Conservation (phyloP, 2,888 invertebrate genomes). For the Clepsis dumicolana region DNA sequence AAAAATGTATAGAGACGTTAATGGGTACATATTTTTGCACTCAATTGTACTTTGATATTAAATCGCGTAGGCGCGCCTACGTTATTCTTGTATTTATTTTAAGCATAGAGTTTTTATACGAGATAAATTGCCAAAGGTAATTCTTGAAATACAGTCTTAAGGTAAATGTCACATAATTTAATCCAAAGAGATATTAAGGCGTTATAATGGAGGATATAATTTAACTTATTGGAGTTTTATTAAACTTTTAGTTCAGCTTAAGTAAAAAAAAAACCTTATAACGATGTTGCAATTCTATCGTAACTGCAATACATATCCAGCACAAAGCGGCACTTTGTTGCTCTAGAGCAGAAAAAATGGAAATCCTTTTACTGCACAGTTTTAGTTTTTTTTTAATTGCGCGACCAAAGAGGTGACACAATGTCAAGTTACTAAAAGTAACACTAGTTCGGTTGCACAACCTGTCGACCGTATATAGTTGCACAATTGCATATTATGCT, state of each 20-base stretch:
- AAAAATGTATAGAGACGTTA: neutral
- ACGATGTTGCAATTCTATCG: no score
- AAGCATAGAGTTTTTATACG: neutral
- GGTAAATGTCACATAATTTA: neutral
- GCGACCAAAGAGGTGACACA: no score
- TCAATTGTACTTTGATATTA: neutral
- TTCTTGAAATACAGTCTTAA: neutral
- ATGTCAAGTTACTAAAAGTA: no score
- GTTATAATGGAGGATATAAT: neutral
- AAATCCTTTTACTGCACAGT: no score
- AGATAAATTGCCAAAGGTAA: neutral
- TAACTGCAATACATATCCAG: no score
- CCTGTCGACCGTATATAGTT: no score
- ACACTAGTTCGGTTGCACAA: no score
- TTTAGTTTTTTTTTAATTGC: no score
- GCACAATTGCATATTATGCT: no score
- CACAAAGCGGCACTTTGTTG: no score
- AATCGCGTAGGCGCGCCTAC: conserved; percentile 14
- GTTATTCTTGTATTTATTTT: neutral
- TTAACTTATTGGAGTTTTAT: neutral
- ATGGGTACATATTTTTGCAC: neutral
- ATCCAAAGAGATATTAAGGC: neutral
- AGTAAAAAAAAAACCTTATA: neutral
- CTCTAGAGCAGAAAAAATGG: no score
- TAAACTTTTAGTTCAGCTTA: neutral